Evolutionary conservation across 2,113 vertebrate genomes (phyloP).

Genomic region (Peucedramus taeniatus): DNA sequence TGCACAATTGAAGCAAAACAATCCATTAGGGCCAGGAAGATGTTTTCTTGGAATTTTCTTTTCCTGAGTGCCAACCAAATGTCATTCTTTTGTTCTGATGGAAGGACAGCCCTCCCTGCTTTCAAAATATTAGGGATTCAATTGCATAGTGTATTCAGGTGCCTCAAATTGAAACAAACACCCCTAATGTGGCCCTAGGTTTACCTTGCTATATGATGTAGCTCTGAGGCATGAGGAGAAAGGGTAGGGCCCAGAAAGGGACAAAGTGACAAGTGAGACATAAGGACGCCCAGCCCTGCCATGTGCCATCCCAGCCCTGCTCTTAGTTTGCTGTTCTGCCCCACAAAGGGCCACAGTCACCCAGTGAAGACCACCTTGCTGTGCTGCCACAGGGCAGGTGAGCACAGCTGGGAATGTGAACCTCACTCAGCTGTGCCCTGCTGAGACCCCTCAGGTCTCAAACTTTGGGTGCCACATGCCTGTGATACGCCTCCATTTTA

Average conservation of each 20-base stretch:
- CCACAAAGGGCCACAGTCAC: background rate
- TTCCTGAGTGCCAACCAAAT: background rate
- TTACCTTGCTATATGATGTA: background rate
- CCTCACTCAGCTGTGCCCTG: background rate
- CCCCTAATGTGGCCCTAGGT: background rate
- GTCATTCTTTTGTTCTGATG: background rate
- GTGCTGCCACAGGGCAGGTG: accelerated
- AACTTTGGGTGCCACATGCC: accelerated
- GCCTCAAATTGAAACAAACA: background rate
- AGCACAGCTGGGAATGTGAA: background rate
- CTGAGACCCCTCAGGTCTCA: background rate
- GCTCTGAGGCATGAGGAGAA: background rate
- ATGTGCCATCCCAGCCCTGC: background rate
- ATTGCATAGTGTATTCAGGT: background rate
- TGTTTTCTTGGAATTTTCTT: background rate
- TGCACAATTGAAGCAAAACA: background rate
- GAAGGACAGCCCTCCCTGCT: background rate
- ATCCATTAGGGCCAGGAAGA: background rate
- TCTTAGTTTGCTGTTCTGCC: background rate
- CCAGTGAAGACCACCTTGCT: background rate
- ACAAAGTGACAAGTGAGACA: background rate
- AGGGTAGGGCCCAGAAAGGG: background rate
- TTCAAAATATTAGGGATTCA: background rate
- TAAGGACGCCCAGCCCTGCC: background rate
- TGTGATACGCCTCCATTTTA: background rate